Evolutionary conservation across 2,888 invertebrate species (phyloP), one percentile per base, ranked within the genome.

Genomic region (Drosophila sordidula): DNA sequence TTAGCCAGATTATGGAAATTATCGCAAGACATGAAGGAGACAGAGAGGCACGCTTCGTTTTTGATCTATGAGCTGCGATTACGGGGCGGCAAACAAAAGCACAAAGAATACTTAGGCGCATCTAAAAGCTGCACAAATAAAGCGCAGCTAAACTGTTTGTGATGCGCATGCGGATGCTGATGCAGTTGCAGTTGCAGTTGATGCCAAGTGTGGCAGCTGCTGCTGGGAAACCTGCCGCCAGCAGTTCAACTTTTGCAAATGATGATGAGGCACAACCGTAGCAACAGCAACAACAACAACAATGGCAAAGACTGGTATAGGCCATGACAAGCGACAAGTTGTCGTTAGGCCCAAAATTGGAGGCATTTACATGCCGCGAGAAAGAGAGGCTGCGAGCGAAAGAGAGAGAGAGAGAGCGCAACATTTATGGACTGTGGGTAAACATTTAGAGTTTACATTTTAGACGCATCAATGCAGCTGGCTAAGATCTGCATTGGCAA

Each of bases 281-380:
- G 42, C 52, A 51, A 50, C 49, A 47, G 12, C 39, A 49, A 22
- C 42, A 49, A 22, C 39, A 65, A 55, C 64, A 58, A 55, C 68
- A 64, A 64, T 49, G 25, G 46, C 57, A 45, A 41, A 65, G 72
- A 54, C 41, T 64, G 49, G 70, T 67, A 66, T 68, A 70, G 61
- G 55, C 77, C 76, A 88, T 74, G 83, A 76, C 83, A 82, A 86
- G 88, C 80, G 84, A 77, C 87, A 88, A 83, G 72, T 87, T 89
- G 87, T 80, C 84, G 78, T 83, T 82, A 86, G 88, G 76, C 74
- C 80, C 89, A 82, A 83, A 82, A 83, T 83, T 86, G 80, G 86
- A 74, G 83, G 81, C 81, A 85, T 88, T 86, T 88, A 87, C 80
- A 77, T 83, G 84, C 63, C 63, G 39, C 51, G 32, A 70, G 45